Evolutionary conservation across 2,113 vertebrate species (phyloP).

Genomic region (Pedionomus torquatus): DNA sequence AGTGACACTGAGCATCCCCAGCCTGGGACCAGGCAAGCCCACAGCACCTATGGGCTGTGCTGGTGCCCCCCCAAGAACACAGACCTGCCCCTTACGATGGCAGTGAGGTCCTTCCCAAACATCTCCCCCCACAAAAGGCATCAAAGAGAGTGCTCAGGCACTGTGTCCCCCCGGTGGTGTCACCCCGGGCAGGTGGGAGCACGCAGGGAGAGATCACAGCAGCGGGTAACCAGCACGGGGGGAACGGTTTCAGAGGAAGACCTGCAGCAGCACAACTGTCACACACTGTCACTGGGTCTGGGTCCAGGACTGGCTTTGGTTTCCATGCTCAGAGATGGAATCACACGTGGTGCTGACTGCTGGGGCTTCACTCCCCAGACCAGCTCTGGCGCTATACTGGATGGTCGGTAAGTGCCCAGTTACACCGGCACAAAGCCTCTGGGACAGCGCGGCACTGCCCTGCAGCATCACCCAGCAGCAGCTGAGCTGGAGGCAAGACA

Average conservation of each 20-base stretch:
- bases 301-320: neutral
- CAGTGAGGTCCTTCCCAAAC: neutral
- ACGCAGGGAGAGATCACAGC: neutral
- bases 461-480: neutral
- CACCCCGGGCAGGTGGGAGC: accelerated
- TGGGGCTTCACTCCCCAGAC: neutral
- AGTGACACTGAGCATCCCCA: neutral
- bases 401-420: neutral
- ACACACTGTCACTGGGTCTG: neutral
- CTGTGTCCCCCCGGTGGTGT: accelerated
- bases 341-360: accelerated
- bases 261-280: neutral
- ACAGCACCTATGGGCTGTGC: accelerated
- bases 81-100: neutral
- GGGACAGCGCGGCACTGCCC: too few species aligned
- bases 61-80: neutral
- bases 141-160: accelerated
- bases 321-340: neutral
- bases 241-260: neutral
- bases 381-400: neutral
- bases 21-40: neutral
- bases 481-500: neutral
- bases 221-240: accelerated
- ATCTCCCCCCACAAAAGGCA: neutral
- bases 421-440: neutral